phyloP scores from a whole-genome alignment of 2,797 vertebrate species.

The Mormyrus proboscirostris region DNA sequence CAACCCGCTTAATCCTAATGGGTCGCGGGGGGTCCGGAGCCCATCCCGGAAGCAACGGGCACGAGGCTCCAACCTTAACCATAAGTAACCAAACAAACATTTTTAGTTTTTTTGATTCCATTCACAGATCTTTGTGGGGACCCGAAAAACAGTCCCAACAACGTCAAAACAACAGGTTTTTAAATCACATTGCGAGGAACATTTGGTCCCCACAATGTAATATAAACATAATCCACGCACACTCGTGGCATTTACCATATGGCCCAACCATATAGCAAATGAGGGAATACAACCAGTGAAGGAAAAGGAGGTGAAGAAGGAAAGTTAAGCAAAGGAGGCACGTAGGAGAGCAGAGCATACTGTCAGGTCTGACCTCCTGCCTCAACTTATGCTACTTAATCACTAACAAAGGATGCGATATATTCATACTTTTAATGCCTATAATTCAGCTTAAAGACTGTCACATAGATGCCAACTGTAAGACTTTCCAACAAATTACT shows the following conservation, averaged over 20 bases:
- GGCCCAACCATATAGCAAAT: neutral
- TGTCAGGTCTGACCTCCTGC: neutral
- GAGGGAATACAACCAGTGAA: neutral
- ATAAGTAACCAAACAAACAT: neutral
- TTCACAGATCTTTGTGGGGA: neutral
- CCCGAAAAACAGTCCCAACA: neutral
- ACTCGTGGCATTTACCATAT: neutral
- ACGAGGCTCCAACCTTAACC: neutral
- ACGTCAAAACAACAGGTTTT: neutral
- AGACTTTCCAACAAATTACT: neutral
- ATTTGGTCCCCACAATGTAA: neutral
- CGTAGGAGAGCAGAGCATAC: neutral
- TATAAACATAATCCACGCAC: neutral
- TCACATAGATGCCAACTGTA: neutral
- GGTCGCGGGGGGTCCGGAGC: too few relatives aligned
- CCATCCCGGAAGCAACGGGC: too few relatives aligned
- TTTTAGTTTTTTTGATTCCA: neutral
- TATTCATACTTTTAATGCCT: neutral
- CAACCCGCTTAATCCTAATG: too few relatives aligned
- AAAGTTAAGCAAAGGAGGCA: neutral
- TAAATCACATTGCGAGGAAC: neutral
- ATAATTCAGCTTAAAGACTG: neutral
- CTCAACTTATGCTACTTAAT: neutral
- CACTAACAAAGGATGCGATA: neutral
- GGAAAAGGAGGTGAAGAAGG: neutral